Percentiles rank a stretch among this genome's conserved stretches.
These are phyloP conservation scores for Mirounga angustirostris DNA, from an alignment of 2,113 vertebrate species.

Conservation along the genomic window DNA sequence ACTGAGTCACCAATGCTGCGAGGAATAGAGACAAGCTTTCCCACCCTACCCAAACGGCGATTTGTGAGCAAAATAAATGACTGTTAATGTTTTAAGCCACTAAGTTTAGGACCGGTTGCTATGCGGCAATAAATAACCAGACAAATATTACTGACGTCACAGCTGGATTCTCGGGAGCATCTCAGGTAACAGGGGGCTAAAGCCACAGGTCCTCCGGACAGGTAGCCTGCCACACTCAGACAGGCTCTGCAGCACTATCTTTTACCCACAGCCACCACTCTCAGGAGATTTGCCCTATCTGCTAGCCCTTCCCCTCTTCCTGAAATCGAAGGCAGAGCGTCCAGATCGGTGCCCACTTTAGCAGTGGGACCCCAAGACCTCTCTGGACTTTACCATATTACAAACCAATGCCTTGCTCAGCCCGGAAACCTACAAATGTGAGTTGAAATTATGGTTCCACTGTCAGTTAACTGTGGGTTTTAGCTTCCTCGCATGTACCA, in stretches of 20 bases:
- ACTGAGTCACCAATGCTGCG: background rate
- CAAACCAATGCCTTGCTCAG: background rate
- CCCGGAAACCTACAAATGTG: background rate
- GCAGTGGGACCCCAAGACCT: background rate
- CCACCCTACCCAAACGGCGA: background rate
- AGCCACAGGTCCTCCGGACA: background rate
- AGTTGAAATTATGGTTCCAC: background rate
- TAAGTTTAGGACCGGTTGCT: background rate
- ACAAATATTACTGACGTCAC: background rate
- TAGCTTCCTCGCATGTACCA: background rate
- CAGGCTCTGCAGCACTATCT: background rate
- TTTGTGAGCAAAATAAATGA: slow-evolving; percentile 15
- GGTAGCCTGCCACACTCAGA: background rate
- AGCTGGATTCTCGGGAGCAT: background rate
- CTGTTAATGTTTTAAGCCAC: background rate
- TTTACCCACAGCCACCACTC: background rate
- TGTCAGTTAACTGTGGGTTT: background rate
- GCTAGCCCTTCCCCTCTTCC: background rate
- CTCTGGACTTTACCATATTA: background rate
- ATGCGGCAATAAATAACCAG: background rate
- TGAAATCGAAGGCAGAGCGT: background rate
- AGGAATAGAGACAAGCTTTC: background rate
- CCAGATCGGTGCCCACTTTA: background rate
- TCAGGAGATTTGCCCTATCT: background rate
- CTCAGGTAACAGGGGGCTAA: background rate